Evolutionary conservation across 1,140 invertebrate genomes (phyloP).

Genomic region (Drosophila guanche): DNA sequence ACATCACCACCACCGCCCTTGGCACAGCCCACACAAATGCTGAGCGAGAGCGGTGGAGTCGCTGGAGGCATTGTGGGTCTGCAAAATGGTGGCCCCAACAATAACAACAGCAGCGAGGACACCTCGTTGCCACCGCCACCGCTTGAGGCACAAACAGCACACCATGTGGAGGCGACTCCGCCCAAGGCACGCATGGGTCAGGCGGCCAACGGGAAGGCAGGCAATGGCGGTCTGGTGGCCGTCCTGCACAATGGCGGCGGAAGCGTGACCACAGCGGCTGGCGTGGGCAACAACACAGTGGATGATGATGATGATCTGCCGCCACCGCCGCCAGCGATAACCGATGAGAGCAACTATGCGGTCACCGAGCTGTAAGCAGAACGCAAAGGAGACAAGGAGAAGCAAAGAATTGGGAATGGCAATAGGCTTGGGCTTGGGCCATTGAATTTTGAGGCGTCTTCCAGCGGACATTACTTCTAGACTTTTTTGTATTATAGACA

Average conservation of each 20-base stretch:
- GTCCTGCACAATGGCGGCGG: constrained; percentile 62
- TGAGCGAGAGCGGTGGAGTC: constrained; percentile 28
- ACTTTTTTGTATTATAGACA: constrained; percentile 39
- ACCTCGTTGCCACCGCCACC: constrained; percentile 74
- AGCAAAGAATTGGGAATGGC: background rate
- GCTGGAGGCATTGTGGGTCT: constrained; percentile 13
- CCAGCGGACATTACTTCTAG: constrained; percentile 13
- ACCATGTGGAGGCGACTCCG: constrained; percentile 25
- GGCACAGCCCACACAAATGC: constrained; percentile 31
- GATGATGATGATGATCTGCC: constrained; percentile 79
- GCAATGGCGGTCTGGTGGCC: constrained; percentile 44
- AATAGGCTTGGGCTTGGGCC: constrained; percentile 22
- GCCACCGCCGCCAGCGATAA: constrained; percentile 80
- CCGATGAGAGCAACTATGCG: constrained; percentile 82
- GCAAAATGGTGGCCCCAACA: constrained; percentile 45
- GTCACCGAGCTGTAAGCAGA: constrained; percentile 80
- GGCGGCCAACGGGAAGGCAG: constrained; percentile 53
- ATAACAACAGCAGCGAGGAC: constrained; percentile 55
- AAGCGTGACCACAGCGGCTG: background rate
- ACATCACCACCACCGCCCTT: constrained; percentile 72
- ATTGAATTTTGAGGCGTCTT: constrained; percentile 21
- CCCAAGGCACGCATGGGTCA: constrained; percentile 43
- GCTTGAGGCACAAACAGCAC: constrained; percentile 42
- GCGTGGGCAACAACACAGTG: constrained; percentile 18
- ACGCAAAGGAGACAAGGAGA: background rate